phyloP scores from a whole-genome alignment of 2,888 invertebrate genomes.

The Hyposoter dolosus region DNA sequence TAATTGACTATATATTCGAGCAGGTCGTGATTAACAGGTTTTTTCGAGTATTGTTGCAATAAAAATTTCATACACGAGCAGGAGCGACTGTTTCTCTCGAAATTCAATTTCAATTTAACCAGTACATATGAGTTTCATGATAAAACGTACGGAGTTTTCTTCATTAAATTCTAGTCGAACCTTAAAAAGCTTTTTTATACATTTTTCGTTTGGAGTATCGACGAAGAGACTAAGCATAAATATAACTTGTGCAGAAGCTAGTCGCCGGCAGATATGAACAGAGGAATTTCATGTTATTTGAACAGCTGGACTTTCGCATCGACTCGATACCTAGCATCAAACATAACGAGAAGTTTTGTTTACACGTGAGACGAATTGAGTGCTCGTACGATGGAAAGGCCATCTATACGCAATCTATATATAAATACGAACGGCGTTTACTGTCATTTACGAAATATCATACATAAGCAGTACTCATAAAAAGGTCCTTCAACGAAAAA shows the following conservation, averaged over 20 bases:
- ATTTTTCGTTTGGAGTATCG: background rate
- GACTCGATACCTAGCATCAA: conserved; percentile 39
- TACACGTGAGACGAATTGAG: conserved; percentile 53
- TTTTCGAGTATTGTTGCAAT: background rate
- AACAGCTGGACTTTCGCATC: conserved; percentile 64
- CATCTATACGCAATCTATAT: conserved; percentile 13
- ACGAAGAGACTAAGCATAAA: conserved; percentile 10
- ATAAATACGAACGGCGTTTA: background rate
- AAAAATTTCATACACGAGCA: background rate
- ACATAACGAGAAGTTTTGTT: conserved; percentile 63
- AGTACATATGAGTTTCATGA: background rate
- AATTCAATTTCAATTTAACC: background rate
- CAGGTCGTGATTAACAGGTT: background rate
- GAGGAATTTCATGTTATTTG: conserved; percentile 55
- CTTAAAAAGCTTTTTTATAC: background rate
- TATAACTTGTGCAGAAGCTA: conserved; percentile 30
- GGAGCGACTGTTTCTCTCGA: background rate
- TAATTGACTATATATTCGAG: conserved; percentile 13
- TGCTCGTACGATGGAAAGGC: conserved; percentile 5
- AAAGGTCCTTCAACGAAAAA: background rate
- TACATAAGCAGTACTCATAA: background rate
- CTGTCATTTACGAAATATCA: background rate
- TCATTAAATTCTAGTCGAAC: background rate
- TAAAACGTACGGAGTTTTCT: background rate
- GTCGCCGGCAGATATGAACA: conserved; percentile 14